Base-by-base conservation (phyloP, 1,140 invertebrate species). In the Mactra quadrangularis region DNA sequence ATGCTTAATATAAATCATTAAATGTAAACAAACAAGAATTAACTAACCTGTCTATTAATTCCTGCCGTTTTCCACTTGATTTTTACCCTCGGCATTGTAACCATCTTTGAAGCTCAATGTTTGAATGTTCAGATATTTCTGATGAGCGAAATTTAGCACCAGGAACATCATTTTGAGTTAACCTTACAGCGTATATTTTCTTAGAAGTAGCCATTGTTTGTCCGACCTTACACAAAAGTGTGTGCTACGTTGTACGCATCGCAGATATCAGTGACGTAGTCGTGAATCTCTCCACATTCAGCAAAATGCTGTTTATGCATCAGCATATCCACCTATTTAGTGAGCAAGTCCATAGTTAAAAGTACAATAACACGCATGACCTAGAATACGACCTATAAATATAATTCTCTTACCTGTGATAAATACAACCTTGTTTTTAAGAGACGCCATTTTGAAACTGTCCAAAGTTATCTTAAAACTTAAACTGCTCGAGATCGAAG, bases 191-290 rank as follows among this genome's bases (percentile, higher is more conserved):
- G 19, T 3, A 64, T 3, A 64, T 64, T 19, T 64, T 64, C 33
- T 64, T 33, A 38, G 60, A 38, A 38, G 60, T 33, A 38, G 60
- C 60, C 60, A 64, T 64, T 64, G 60, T 64, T 64, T 64, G 60
- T 38, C 3, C 60, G 31, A 35, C 60, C 15, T 64, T 35, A 29
- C 22, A 38, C 9, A 6, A 38, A 64, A n/a, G n/a, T n/a, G n/a
- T n/a, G n/a, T n/a, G n/a, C n/a, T n/a, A n/a, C n/a, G n/a, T n/a
- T n/a, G n/a, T n/a, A n/a, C n/a, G n/a, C n/a, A n/a, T n/a, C n/a
- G n/a, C n/a, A n/a, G n/a, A n/a, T n/a, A n/a, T n/a, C n/a, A n/a
- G n/a, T n/a, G n/a, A n/a, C n/a, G n/a, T n/a, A n/a, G n/a, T n/a
- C n/a, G n/a, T n/a, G n/a, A n/a, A n/a, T n/a, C n/a, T n/a, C n/a